Percentiles rank a stretch among this genome's conserved stretches.
These are phyloP conservation scores for Scartelaos histophorus DNA, from an alignment of 2,113 vertebrate species.

Conservation along the genomic window DNA sequence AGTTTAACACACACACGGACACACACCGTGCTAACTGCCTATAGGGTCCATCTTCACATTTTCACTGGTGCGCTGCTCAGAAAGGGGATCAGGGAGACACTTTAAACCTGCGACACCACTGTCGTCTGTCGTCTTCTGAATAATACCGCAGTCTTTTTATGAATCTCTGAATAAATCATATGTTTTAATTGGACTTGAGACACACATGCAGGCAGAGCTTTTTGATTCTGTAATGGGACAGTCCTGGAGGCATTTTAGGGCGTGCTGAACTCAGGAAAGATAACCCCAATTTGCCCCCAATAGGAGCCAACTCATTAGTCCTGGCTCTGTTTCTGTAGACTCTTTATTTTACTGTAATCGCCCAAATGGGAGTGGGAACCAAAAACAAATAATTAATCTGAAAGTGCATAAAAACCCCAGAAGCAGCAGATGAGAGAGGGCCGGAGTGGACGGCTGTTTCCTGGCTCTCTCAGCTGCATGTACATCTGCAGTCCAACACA, in stretches of 20 bases:
- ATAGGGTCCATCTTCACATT: slow-evolving; percentile 23
- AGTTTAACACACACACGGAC: not conserved
- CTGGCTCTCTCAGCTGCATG: slow-evolving; percentile 79
- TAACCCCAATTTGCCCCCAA: slow-evolving; percentile 75
- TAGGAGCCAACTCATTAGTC: slow-evolving; percentile 72
- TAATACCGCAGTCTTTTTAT: slow-evolving; percentile 32
- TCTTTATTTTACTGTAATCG: slow-evolving; percentile 65
- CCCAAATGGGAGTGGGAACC: slow-evolving; percentile 59
- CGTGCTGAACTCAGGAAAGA: slow-evolving; percentile 62
- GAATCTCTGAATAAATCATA: slow-evolving; percentile 39
- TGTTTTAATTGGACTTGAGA: slow-evolving; percentile 48
- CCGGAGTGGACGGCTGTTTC: slow-evolving; percentile 75
- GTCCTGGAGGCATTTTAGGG: slow-evolving; percentile 59
- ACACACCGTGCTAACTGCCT: not conserved
- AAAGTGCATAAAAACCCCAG: slow-evolving; percentile 36
- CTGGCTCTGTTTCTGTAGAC: slow-evolving; percentile 66
- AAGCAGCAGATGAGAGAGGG: slow-evolving; percentile 57
- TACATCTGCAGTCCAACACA: slow-evolving; percentile 75
- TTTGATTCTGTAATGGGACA: slow-evolving; percentile 49
- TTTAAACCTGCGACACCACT: slow-evolving; percentile 12
- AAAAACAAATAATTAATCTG: slow-evolving; percentile 35
- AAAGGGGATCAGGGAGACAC: slow-evolving; percentile 50
- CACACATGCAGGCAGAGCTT: slow-evolving; percentile 63
- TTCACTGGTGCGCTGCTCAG: slow-evolving; percentile 51
- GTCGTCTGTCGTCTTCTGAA: slow-evolving; percentile 13